A percentile compares a stretch with the other conserved stretches of the same genome.
Evolutionary conservation across 1,140 invertebrate species (phyloP).

Genomic region (Sitophilus oryzae): DNA sequence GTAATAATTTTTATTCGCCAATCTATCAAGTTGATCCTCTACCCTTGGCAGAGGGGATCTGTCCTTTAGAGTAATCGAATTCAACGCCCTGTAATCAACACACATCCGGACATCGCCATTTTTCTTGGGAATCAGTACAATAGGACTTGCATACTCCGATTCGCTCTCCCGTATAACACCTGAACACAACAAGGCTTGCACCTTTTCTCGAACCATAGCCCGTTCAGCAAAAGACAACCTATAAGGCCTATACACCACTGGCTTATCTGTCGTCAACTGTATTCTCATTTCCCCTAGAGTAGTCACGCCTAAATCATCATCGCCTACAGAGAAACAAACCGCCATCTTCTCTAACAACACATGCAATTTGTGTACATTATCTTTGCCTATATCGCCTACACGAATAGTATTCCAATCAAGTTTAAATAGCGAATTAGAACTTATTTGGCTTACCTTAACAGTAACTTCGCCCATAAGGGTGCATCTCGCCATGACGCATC

Average conservation of each 20-base stretch:
- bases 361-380: too few relatives aligned
- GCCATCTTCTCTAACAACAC: too few relatives aligned
- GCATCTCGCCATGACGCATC: too few relatives aligned
- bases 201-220: not conserved
- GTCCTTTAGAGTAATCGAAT: constrained; percentile 27
- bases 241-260: not conserved
- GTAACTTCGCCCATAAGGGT: too few relatives aligned
- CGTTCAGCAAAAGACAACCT: not conserved
- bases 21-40: constrained; percentile 32
- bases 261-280: too few relatives aligned
- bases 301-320: too few relatives aligned
- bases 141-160: constrained; percentile 35
- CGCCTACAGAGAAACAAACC: too few relatives aligned
- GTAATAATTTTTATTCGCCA: constrained; percentile 30
- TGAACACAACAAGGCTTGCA: constrained; percentile 11
- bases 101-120: constrained; percentile 30
- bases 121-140: constrained; percentile 32
- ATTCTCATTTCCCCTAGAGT: too few relatives aligned
- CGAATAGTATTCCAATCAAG: too few relatives aligned
- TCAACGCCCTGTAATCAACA: constrained; percentile 32
- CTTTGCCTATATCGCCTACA: too few relatives aligned
- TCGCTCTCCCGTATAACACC: constrained; percentile 27
- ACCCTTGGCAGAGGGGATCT: constrained; percentile 30
- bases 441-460: too few relatives aligned
- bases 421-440: too few relatives aligned